A percentile compares a stretch with the other conserved stretches of the same genome.
Evolutionary conservation across 1,140 invertebrate species (phyloP).

Genomic region (Leptinotarsa texana): DNA sequence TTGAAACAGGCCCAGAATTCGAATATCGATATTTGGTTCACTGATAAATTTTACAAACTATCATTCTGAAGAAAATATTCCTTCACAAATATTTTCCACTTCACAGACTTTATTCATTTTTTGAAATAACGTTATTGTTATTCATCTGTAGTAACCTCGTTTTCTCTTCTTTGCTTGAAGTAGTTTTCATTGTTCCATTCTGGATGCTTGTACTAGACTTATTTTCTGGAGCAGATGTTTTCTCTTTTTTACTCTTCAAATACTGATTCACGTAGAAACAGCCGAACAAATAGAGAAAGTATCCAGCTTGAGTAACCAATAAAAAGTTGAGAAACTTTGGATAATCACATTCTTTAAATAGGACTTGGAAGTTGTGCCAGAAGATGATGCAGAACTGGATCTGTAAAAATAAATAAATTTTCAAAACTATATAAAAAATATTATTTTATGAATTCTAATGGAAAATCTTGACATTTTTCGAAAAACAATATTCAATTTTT

Average conservation of each 20-base stretch:
- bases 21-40: too few species aligned
- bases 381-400: slow-evolving; percentile 82
- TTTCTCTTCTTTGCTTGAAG: not conserved
- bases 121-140: not conserved
- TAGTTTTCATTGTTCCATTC: not conserved
- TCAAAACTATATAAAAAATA: not conserved
- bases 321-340: slow-evolving; percentile 70
- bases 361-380: slow-evolving; percentile 68
- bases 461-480: not conserved
- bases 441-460: not conserved
- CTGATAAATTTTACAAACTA: too few species aligned
- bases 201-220: not conserved
- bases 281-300: slow-evolving; percentile 85
- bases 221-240: not conserved
- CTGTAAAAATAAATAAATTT: slow-evolving; percentile 55
- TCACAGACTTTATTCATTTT: too few species aligned
- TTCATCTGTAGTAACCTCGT: not conserved
- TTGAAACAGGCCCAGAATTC: too few species aligned
- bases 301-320: slow-evolving; percentile 71
- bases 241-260: slow-evolving; percentile 52
- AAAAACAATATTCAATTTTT: not conserved
- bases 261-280: slow-evolving; percentile 82
- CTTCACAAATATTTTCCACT: too few species aligned
- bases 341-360: slow-evolving; percentile 68
- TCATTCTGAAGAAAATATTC: too few species aligned